These are phyloP conservation scores for Crypturellus undulatus DNA, from an alignment of 2,113 vertebrate species.

Conservation along the genomic window DNA sequence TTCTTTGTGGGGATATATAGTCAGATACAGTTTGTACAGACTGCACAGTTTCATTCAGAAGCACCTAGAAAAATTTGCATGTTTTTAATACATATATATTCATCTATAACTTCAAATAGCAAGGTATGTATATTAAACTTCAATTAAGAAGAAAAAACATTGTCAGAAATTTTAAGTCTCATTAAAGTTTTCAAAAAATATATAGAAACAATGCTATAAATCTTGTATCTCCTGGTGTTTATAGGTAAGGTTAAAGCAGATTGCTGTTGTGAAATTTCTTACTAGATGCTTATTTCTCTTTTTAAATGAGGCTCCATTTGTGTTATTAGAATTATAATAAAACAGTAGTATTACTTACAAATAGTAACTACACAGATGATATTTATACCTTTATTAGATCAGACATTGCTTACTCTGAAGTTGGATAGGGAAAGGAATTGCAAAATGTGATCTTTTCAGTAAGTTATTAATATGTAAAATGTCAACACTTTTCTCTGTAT, in stretches of 20 bases:
- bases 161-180: neutral
- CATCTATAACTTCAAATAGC: no score
- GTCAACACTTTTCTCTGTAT: neutral
- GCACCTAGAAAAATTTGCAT: neutral
- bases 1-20: neutral
- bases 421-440: neutral
- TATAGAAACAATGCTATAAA: neutral
- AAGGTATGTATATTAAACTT: no score
- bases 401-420: neutral
- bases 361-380: neutral
- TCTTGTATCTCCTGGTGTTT: neutral
- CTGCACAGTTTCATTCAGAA: neutral
- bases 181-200: neutral
- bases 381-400: neutral
- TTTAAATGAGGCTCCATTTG: neutral
- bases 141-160: neutral
- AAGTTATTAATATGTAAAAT: neutral
- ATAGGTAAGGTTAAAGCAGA: neutral
- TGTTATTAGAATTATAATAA: neutral
- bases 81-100: no score
- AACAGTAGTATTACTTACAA: neutral
- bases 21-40: neutral
- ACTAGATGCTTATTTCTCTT: neutral
- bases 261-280: neutral
- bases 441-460: neutral